Evolutionary conservation across 2,113 vertebrate genomes (phyloP).

Genomic region (Galbula dea): DNA sequence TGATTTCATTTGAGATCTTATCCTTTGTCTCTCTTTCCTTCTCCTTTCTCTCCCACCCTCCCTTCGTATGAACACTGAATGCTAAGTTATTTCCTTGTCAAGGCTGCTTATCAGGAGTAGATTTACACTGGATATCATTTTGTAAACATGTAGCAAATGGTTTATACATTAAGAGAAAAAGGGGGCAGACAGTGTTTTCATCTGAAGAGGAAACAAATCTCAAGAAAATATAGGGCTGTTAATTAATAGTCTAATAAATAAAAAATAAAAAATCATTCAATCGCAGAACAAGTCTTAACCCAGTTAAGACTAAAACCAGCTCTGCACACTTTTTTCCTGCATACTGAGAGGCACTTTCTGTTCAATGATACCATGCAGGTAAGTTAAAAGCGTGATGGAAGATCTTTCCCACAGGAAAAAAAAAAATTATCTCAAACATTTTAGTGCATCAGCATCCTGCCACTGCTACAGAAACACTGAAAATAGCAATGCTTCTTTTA

Average conservation of each 20-base stretch:
- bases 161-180: constrained; percentile 46
- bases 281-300: background rate
- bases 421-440: background rate
- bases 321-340: background rate
- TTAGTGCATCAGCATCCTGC: background rate
- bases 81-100: constrained; percentile 58
- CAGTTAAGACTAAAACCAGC: constrained; percentile 28
- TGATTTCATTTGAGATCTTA: constrained; percentile 45
- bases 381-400: background rate
- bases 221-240: background rate
- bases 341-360: background rate
- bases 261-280: constrained; percentile 11
- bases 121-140: constrained; percentile 62
- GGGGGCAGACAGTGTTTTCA: constrained; percentile 1
- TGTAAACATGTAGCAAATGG: constrained; percentile 47
- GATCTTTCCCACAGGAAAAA: background rate
- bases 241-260: constrained; percentile 41
- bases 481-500: background rate
- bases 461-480: background rate
- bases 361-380: background rate
- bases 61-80: constrained; percentile 21
- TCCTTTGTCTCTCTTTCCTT: constrained; percentile 4
- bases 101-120: constrained; percentile 56
- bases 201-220: background rate
- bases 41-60: constrained; percentile 28